Conservation (phyloP, 2,797 vertebrate species). For the Pseudochirops corinnae region DNA sequence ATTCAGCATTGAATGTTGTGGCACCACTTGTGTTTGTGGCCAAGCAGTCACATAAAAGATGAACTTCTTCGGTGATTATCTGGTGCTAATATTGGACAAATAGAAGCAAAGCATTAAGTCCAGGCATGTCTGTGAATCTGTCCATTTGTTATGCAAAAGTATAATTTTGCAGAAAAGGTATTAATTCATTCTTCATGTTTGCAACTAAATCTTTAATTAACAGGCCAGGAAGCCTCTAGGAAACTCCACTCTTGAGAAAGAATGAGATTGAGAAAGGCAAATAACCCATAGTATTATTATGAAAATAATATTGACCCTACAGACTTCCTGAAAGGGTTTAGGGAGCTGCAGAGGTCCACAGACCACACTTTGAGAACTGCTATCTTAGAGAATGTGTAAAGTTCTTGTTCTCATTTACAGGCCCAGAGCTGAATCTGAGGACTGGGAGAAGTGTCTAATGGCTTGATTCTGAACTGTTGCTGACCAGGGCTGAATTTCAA, state of each 20-base stretch:
- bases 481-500: background rate
- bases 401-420: background rate
- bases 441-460: background rate
- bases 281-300: background rate
- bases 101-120: background rate
- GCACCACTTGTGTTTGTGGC: background rate
- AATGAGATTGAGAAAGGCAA: background rate
- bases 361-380: too few species aligned
- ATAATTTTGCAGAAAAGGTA: background rate
- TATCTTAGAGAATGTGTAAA: background rate
- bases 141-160: background rate
- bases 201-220: background rate
- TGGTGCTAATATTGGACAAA: background rate
- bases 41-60: background rate
- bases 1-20: background rate
- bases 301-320: background rate
- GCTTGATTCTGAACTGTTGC: background rate
- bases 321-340: background rate
- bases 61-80: background rate
- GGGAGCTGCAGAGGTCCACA: background rate
- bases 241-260: background rate
- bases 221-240: background rate
- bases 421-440: background rate
- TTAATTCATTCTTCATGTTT: background rate
- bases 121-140: background rate